Evolutionary conservation across 2,888 invertebrate species (phyloP).

Genomic region (Sceliomorpha sp.): DNA sequence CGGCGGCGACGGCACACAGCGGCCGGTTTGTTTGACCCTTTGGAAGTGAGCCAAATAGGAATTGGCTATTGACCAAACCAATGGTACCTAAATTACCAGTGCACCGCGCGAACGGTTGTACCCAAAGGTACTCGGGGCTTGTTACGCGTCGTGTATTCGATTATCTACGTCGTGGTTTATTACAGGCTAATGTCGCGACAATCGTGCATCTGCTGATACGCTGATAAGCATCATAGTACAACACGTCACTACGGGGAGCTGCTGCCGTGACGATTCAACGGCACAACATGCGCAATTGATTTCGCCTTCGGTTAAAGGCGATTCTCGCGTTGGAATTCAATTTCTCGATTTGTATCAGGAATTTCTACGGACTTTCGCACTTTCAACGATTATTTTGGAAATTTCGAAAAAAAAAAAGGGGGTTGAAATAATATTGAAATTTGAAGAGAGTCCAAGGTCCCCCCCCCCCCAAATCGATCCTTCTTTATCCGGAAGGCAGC

Average conservation of each 20-base stretch:
- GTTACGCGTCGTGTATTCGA: constrained; percentile 78
- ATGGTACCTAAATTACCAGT: constrained; percentile 76
- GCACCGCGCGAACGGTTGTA: constrained; percentile 59
- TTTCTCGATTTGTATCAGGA: constrained; percentile 16
- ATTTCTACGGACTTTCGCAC: constrained; percentile 9
- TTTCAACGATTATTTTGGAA: too few relatives aligned
- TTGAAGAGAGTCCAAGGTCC: too few relatives aligned
- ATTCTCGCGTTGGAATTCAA: constrained; percentile 2
- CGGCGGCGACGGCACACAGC: constrained; percentile 48
- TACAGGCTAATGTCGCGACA: constrained; percentile 68
- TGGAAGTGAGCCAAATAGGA: constrained; percentile 77
- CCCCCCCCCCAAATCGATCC: constrained; percentile 15
- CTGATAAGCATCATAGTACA: constrained; percentile 33
- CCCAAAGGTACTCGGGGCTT: constrained; percentile 62
- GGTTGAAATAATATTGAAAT: constrained; percentile 10
- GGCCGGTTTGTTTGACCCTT: constrained; percentile 71
- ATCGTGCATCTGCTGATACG: constrained; percentile 51
- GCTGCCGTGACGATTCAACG: constrained; percentile 18
- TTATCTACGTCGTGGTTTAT: constrained; percentile 76
- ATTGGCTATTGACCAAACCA: constrained; percentile 79
- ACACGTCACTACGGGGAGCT: constrained; percentile 18
- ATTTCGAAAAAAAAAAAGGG: constrained; percentile 1
- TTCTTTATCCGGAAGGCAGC: constrained; percentile 2
- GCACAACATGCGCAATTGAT: constrained; percentile 32
- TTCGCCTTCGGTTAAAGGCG: constrained; percentile 5